Percentiles rank a stretch among this genome's conserved stretches.
These are phyloP conservation scores for Tenthredo scrophulariae DNA, from an alignment of 2,888 invertebrate species.

Conservation along the genomic window DNA sequence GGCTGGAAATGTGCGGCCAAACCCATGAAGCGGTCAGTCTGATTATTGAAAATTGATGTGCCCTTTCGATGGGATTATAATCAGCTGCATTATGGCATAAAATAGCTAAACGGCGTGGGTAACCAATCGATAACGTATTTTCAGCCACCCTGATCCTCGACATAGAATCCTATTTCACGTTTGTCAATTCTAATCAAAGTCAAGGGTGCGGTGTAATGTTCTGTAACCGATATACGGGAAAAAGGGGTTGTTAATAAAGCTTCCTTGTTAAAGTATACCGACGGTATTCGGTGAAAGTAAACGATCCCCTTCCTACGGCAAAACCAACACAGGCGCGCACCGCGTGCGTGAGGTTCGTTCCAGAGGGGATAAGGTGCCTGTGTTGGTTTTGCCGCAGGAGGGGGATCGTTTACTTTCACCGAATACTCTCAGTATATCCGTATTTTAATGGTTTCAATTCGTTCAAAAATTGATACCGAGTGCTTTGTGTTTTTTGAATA, in stretches of 20 bases:
- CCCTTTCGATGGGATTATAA: constrained; percentile 14
- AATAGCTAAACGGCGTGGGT: neutral
- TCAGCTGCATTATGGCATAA: constrained; percentile 23
- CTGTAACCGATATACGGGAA: neutral
- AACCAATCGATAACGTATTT: constrained; percentile 9
- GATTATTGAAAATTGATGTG: constrained; percentile 27
- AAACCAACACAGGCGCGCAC: too few relatives aligned
- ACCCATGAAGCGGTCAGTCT: neutral
- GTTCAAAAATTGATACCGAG: neutral
- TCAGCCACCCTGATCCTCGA: neutral
- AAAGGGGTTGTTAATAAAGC: neutral
- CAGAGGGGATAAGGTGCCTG: too few relatives aligned
- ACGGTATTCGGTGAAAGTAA: too few relatives aligned
- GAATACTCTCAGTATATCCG: too few relatives aligned
- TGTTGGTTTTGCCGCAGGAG: too few relatives aligned
- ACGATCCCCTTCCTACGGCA: too few relatives aligned
- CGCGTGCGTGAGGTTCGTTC: too few relatives aligned
- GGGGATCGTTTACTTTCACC: too few relatives aligned
- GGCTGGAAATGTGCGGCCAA: neutral
- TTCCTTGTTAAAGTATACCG: neutral
- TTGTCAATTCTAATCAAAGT: constrained; percentile 9
- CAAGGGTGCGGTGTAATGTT: neutral
- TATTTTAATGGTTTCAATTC: neutral
- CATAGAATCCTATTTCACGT: neutral
- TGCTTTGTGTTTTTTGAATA: neutral